Conservation (phyloP, 2,113 vertebrate genomes). For the Orthonyx spaldingii region DNA sequence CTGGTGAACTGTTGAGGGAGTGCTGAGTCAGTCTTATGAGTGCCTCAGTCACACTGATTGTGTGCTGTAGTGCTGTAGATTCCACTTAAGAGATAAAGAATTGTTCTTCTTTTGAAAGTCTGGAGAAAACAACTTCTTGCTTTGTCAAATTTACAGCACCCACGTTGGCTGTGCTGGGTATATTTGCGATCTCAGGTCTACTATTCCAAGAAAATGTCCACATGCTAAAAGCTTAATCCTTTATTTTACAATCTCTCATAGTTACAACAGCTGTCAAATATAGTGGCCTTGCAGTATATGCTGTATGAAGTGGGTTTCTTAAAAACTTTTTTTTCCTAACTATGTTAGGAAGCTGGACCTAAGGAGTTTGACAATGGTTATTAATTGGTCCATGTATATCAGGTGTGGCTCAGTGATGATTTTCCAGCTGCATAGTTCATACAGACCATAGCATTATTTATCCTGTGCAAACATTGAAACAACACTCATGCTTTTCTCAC, state of each 20-base stretch:
- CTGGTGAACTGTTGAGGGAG: not conserved
- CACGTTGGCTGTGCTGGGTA: not conserved
- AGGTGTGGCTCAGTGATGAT: not conserved
- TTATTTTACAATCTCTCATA: not conserved
- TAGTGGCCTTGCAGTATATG: not conserved
- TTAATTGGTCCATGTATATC: not conserved
- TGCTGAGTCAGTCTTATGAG: not conserved
- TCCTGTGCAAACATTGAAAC: not conserved
- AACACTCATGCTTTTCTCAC: conserved; percentile 9
- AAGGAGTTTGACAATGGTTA: not conserved
- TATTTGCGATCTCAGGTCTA: not conserved
- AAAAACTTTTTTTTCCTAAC: not conserved
- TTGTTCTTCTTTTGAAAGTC: conserved; percentile 23
- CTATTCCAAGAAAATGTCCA: not conserved
- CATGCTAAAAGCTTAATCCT: not conserved
- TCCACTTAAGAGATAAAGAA: not conserved
- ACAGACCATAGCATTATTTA: not conserved
- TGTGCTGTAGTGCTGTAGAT: not conserved
- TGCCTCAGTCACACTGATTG: not conserved
- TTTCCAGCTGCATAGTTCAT: not conserved
- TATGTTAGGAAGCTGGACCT: not conserved
- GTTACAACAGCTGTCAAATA: not conserved
- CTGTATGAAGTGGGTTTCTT: not conserved
- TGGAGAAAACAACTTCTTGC: conserved; percentile 9
- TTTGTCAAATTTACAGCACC: not conserved